Percentiles rank a stretch among this genome's conserved stretches.
Conservation (phyloP, 2,888 invertebrate genomes). For the Isotomurus palustris region DNA sequence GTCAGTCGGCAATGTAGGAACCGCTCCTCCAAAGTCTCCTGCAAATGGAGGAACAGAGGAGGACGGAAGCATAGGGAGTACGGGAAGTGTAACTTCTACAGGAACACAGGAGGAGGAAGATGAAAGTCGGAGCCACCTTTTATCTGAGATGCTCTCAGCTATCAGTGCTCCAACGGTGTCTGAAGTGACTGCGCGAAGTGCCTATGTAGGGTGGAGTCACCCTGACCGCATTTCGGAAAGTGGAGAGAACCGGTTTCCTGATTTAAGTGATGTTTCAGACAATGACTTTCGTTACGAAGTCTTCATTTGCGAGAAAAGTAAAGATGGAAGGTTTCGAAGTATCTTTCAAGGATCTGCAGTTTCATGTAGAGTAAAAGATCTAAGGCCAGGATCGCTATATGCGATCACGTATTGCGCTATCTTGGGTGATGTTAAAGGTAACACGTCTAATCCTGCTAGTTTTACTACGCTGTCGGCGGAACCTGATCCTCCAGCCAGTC, state of each 20-base stretch:
- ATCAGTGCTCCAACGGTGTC: conserved; percentile 74
- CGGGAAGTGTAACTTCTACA: conserved; percentile 52
- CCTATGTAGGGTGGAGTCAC: conserved; percentile 77
- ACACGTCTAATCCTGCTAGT: conserved; percentile 69
- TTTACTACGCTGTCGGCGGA: conserved; percentile 77
- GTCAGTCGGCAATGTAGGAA: conserved; percentile 46
- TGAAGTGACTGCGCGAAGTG: conserved; percentile 76
- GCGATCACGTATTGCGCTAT: conserved; percentile 74
- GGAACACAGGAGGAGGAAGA: conserved; percentile 62
- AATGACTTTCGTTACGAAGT: conserved; percentile 74
- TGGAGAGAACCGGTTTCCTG: conserved; percentile 54
- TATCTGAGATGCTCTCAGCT: conserved; percentile 66
- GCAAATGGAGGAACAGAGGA: conserved; percentile 49
- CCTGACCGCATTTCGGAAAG: conserved; percentile 56
- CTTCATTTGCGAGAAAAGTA: conserved; percentile 68
- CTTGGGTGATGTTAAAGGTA: conserved; percentile 68
- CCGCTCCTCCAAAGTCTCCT: conserved; percentile 19
- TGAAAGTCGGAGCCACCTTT: conserved; percentile 60
- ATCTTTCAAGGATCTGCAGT: conserved; percentile 73
- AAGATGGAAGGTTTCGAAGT: conserved; percentile 78
- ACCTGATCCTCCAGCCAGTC: conserved; percentile 62
- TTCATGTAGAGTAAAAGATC: conserved; percentile 71
- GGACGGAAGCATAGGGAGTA: conserved; percentile 63
- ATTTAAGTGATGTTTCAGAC: conserved; percentile 57
- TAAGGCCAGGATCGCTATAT: conserved; percentile 83